Base-by-base conservation (phyloP, 2,797 vertebrate genomes). In the Kryptolebias ocellatus region DNA sequence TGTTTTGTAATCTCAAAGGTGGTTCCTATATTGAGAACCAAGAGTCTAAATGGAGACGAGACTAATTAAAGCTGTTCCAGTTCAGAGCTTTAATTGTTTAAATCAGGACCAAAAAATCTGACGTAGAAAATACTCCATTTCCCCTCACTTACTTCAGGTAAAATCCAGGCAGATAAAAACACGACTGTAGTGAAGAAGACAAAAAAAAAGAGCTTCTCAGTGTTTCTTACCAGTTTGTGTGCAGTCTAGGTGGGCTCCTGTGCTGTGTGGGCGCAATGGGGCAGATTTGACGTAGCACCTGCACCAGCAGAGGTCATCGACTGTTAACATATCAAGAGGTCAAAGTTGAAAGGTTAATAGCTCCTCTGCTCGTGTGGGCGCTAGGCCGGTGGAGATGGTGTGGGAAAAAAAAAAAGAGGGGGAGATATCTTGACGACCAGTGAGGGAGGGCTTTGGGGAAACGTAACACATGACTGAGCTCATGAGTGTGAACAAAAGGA, bases 261-360 rank as follows among this genome's bases (percentile, higher is more conserved):
- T 87, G 87, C 86, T 92, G 92, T 93, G 92, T 76, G 90, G 90
- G 81, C 88, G 91, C 84, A 91, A 87, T 76, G 90, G 89, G 90
- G 86, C 81, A 78, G 91, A 89, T 93, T 93, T 94, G 93, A 93
- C 91, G 88, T 94, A 93, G 93, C 93, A 93, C 93, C 93, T 93
- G 93, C 93, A 94, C 93, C 93, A 94, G 93, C 93, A 93, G 93
- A 93, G 93, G 91, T 93, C 93, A 84, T 94, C 93, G 84, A 93
- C 93, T 94, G 93, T 94, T 93, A 92, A 94, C 92, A 94, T 91
- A 93, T 92, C 90, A 93, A 93, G 88, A 93, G 89, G 92, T 93
- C 86, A 93, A 90, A 91, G 91, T 90, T 92, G 78, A 93, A 84
- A 89, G 91, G 93, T 94, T 93, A 94, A 93, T 92, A 89, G 89